phyloP scores from a whole-genome alignment of 2,888 invertebrate species.

The Nycteola revayana region DNA sequence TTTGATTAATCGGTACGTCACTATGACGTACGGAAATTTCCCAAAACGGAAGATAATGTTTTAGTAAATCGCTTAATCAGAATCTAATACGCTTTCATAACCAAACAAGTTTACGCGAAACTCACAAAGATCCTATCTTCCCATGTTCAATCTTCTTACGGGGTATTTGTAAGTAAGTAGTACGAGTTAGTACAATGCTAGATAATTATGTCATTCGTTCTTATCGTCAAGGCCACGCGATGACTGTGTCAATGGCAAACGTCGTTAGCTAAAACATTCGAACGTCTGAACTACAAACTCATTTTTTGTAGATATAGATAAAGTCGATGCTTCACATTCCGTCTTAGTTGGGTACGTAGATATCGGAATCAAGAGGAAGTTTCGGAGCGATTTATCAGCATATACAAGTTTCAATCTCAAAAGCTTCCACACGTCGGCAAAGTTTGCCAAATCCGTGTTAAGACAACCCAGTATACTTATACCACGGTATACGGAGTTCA shows the following conservation, averaged over 20 bases:
- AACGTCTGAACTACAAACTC: no score
- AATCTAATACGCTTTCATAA: slow-evolving; percentile 31
- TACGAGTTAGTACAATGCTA: slow-evolving; percentile 1
- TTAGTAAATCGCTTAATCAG: slow-evolving; percentile 32
- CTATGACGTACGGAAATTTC: slow-evolving; percentile 13
- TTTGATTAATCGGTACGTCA: slow-evolving; percentile 8
- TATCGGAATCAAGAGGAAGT: no score
- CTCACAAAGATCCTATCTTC: slow-evolving; percentile 30
- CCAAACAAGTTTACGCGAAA: slow-evolving; percentile 33
- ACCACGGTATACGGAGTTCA: slow-evolving; percentile 22
- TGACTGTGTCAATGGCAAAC: slow-evolving; percentile 19
- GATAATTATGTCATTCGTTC: slow-evolving; percentile 22
- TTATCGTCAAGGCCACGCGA: slow-evolving; percentile 15
- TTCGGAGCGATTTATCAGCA: background rate
- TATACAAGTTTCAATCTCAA: slow-evolving; percentile 8
- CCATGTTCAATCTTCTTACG: slow-evolving; percentile 21
- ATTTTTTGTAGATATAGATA: no score
- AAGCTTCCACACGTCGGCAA: slow-evolving; percentile 10
- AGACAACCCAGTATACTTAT: slow-evolving; percentile 25
- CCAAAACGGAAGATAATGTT: slow-evolving; percentile 9
- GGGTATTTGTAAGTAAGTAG: slow-evolving; percentile 22
- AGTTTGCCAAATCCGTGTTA: slow-evolving; percentile 15
- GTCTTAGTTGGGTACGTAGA: no score
- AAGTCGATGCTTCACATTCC: no score
- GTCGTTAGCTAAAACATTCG: slow-evolving; percentile 13